Evolutionary conservation across 2,888 invertebrate species (phyloP), one percentile per base, ranked within the genome.

Genomic region (Agrotis clavis): DNA sequence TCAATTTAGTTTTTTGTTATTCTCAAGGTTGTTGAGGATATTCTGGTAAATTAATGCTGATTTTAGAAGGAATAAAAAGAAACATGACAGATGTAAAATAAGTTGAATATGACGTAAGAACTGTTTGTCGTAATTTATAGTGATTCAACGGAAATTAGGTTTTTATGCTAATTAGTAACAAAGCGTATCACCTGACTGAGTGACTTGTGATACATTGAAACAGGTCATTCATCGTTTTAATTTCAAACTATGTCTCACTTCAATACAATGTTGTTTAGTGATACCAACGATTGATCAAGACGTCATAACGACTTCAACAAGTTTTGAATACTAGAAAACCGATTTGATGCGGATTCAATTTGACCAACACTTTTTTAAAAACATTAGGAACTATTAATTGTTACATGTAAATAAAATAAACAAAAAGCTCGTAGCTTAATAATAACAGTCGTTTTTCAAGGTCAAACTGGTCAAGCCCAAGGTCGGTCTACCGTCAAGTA

Each of bases 11-110:
- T 89, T 90, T 90, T 86, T 82, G 69, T 71, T 69, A 21, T 66
- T 71, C 81, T 85, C 79, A 82, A 85, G 87, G 84, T 88, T 90
- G 85, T 89, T 87, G 87, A 86, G 79, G 82, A 79, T 84, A 70
- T 74, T 77, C 21, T 71, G 79, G 80, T 87, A 83, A 81, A 63
- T 78, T 41, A 81, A 56, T 54, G 53, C 76, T 50, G 69, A 63
- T 76, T 76, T 81, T 81, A 2, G 64, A n/a, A n/a, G n/a, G n/a
- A 35, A 62, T 57, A 74, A 76, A 79, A 78, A 64, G 41, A 69
- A 57, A 56, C 57, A 63, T 66, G 62, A 76, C 62, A 41, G 56
- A 75, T 65, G 69, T 65, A 25, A 21, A 68, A 76, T 45, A 50
- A 53, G 48, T 48, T 45, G 50, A 54, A 79, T 50, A 61, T 59